A percentile compares a stretch with the other conserved stretches of the same genome.
Evolutionary conservation across 2,888 invertebrate species (phyloP).

Genomic region (Nomada hirtipes): DNA sequence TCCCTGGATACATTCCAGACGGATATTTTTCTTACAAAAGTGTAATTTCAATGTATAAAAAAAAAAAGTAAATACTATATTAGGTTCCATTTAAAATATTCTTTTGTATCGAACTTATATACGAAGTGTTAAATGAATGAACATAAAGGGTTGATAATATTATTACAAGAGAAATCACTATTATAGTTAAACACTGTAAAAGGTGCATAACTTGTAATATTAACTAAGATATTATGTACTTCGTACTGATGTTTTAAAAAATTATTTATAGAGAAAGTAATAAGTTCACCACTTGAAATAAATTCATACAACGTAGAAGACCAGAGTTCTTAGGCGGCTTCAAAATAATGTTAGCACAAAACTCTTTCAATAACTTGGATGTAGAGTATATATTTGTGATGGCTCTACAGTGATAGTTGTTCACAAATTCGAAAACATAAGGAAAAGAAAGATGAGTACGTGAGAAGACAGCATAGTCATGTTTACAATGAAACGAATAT

Average conservation of each 20-base stretch:
- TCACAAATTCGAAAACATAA: constrained; percentile 16
- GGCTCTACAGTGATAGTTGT: constrained; percentile 42
- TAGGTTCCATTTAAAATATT: constrained; percentile 55
- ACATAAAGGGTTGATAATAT: constrained; percentile 5
- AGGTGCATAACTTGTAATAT: constrained; percentile 5
- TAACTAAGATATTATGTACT: constrained; percentile 16
- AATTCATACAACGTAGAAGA: constrained; percentile 26
- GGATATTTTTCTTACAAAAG: constrained; percentile 2
- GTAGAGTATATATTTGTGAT: constrained; percentile 48
- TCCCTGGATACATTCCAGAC: neutral
- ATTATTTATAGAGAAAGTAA: constrained; percentile 10
- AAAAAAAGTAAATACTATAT: neutral
- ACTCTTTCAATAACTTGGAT: constrained; percentile 42
- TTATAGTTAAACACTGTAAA: constrained; percentile 20
- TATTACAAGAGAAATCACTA: constrained; percentile 23
- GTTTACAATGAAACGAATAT: constrained; percentile 10
- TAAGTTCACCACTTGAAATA: constrained; percentile 17
- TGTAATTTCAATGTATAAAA: neutral
- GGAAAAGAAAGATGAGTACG: constrained; percentile 1
- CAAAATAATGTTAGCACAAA: constrained; percentile 38
- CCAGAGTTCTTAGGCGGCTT: constrained; percentile 27
- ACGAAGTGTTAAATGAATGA: constrained; percentile 15
- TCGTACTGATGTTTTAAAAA: constrained; percentile 25
- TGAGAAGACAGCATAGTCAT: constrained; percentile 17
- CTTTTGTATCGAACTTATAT: constrained; percentile 35